Evolutionary conservation across 2,888 invertebrate species (phyloP).

Genomic region (Ectobius pallidus): DNA sequence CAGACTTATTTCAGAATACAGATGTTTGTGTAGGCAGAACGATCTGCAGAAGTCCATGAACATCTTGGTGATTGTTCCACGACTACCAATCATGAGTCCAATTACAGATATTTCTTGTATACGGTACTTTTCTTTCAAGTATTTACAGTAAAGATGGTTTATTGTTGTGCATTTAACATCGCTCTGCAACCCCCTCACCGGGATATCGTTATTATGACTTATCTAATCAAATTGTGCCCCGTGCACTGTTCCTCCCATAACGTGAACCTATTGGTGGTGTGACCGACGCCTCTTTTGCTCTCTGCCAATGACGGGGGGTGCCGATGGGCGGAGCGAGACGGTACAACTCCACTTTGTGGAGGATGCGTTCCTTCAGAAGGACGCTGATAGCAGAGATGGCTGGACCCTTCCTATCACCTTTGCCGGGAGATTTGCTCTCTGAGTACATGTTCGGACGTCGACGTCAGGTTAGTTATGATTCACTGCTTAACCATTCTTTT

Average conservation of each 20-base stretch:
- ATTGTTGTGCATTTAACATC: no score
- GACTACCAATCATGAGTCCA: no score
- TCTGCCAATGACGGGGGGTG: background rate
- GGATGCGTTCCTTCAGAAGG: slow-evolving; percentile 10
- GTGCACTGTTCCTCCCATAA: background rate
- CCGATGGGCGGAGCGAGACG: background rate
- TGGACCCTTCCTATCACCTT: slow-evolving; percentile 83
- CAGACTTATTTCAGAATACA: no score
- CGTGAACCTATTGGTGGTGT: background rate
- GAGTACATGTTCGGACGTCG: slow-evolving; percentile 93
- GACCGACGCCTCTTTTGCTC: background rate
- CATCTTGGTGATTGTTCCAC: no score
- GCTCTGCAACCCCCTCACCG: background rate
- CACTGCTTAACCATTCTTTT: no score
- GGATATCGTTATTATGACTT: background rate
- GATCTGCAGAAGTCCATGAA: no score
- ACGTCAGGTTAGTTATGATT: slow-evolving; percentile 66
- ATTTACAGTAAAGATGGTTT: no score
- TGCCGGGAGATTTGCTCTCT: slow-evolving; percentile 86
- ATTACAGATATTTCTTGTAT: no score
- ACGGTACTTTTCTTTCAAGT: no score
- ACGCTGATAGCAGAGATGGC: slow-evolving; percentile 64
- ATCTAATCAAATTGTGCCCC: background rate
- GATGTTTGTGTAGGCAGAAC: no score
- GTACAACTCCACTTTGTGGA: background rate